Percentiles rank a stretch among this genome's conserved stretches.
Conservation (phyloP, 2,888 invertebrate species). For the Strigamia transsilvanica region DNA sequence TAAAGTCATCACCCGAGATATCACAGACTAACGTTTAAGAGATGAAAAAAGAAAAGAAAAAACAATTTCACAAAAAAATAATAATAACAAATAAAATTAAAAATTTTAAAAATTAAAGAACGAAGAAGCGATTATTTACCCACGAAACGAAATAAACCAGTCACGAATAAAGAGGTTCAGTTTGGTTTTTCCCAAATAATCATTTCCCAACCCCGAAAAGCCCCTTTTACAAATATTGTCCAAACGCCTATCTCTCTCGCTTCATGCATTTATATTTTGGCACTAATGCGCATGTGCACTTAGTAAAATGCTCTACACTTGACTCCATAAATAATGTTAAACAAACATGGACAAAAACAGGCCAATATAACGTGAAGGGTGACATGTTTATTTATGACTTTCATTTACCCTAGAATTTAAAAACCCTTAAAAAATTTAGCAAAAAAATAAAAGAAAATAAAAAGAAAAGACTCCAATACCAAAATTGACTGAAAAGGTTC, state of each 20-base stretch:
- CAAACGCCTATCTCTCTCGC: not conserved
- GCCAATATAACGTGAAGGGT: not conserved
- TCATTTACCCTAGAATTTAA: not conserved
- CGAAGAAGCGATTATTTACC: too few relatives aligned
- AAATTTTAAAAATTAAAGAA: not conserved
- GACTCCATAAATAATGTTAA: conserved; percentile 26
- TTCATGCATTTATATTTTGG: conserved; percentile 20
- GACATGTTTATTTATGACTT: not conserved
- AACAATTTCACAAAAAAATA: not conserved
- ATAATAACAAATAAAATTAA: not conserved
- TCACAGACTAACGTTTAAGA: not conserved
- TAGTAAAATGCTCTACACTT: conserved; percentile 14
- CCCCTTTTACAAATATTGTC: not conserved
- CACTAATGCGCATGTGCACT: conserved; percentile 26
- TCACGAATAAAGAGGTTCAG: too few relatives aligned
- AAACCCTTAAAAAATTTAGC: too few relatives aligned
- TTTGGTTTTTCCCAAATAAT: too few relatives aligned
- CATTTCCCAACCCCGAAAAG: too few relatives aligned
- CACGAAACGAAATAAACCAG: too few relatives aligned
- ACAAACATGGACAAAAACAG: conserved; percentile 10
- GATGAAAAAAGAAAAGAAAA: not conserved
- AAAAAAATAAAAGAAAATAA: too few relatives aligned
- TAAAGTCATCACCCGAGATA: not conserved
- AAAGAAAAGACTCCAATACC: too few relatives aligned
- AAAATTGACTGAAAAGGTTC: too few relatives aligned